Evolutionary conservation across 2,113 vertebrate species (phyloP), one percentile per base, ranked within the genome.

Genomic region (Herpailurus yagouaroundi): DNA sequence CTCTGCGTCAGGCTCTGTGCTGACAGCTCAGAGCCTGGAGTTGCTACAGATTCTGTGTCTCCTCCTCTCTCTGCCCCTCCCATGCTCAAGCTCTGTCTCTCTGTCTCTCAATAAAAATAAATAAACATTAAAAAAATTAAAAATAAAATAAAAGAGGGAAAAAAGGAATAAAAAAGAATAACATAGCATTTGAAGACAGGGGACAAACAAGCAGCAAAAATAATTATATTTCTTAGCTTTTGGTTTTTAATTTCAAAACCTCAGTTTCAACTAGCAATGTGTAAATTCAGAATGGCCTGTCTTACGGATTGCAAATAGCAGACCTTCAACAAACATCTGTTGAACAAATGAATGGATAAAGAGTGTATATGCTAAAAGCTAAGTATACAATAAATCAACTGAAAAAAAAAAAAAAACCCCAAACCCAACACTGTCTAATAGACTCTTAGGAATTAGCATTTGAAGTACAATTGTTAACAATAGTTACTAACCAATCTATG

Each of bases 131-230:
- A 45, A 45, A 45, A 45, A 45, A 45, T 9, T 45, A 45, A 45
- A 45, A 45, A 45, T 45, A 45, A 45, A 45, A 45, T 45, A 45
- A 60, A 23, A 60, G 57, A 23, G 57, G 57, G 21, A n/a, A 96
- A 89, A 96, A 97, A 73, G 19, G 14, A 92, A 45, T 45, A 45
- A 45, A 45, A 89, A 96, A 97, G 66, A 87, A 89, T 94, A 81
- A 63, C 4, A 45, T 0, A 94, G 55, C 27, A 71, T 97, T 97
- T 98, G 92, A 98, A 98, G 85, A 89, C 81, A 95, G 48, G 66
- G 79, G 11, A 81, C 25, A 94, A 91, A 66, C 96, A 96, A 68
- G 76, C 48, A 84, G 31, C 4, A 63, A 52, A 86, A 66, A 12
- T 77, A 71, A 55, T 45, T 73, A 7, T 36, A 66, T 52, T 74